Percentiles rank a stretch among this genome's conserved stretches.
phyloP scores from a whole-genome alignment of 2,888 invertebrate genomes.

The Spatulosminthurus flaviceps region DNA sequence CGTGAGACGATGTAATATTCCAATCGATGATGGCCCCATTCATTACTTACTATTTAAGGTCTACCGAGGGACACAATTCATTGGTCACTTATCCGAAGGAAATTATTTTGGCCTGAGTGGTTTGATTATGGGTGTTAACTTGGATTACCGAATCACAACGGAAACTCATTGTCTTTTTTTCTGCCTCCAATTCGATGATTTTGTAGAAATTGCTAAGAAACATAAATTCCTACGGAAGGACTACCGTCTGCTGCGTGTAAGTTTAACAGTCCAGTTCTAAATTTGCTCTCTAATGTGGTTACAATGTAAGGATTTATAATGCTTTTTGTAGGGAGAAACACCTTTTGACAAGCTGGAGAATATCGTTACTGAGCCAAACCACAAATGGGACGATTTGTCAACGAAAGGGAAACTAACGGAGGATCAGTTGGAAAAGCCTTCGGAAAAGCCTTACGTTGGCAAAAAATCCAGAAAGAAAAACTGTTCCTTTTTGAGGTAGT shows the following conservation, averaged over 20 bases:
- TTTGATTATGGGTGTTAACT: slow-evolving; percentile 54
- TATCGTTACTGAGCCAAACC: not conserved
- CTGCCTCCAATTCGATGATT: slow-evolving; percentile 54
- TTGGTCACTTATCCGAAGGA: slow-evolving; percentile 57
- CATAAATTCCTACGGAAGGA: slow-evolving; percentile 53
- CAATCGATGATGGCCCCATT: too few relatives aligned
- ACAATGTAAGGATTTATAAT: too few relatives aligned
- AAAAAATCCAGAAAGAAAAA: not conserved
- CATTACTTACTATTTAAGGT: slow-evolving; percentile 47
- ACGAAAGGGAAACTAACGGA: not conserved
- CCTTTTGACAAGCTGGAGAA: slow-evolving; percentile 25
- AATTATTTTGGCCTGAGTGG: slow-evolving; percentile 61
- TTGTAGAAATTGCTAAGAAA: slow-evolving; percentile 48
- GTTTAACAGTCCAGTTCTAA: too few relatives aligned
- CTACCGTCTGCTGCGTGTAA: slow-evolving; percentile 50
- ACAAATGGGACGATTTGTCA: not conserved
- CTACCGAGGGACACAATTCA: slow-evolving; percentile 33
- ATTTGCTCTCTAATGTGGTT: too few relatives aligned
- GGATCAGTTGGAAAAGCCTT: not conserved
- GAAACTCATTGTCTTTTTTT: slow-evolving; percentile 59
- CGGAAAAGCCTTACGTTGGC: not conserved
- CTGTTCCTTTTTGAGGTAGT: not conserved
- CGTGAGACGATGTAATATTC: too few relatives aligned
- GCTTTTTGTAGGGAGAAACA: slow-evolving; percentile 37
- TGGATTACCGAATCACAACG: slow-evolving; percentile 52